These are phyloP conservation scores for Darevskia mixta DNA, from an alignment of 2,797 vertebrate species.

Conservation along the genomic window DNA sequence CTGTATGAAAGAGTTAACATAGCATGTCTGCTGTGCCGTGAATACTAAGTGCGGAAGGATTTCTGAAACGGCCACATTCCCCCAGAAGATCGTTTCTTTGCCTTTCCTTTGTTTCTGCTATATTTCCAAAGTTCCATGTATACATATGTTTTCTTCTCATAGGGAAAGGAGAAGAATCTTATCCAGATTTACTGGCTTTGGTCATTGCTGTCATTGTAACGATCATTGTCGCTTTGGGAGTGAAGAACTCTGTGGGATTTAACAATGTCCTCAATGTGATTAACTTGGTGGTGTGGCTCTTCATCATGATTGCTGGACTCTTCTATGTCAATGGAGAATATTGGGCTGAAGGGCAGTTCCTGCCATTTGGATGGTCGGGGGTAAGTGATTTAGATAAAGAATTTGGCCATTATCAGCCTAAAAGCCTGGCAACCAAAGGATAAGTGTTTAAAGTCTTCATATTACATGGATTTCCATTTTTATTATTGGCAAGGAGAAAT, in stretches of 20 bases:
- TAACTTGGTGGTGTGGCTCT: slow-evolving; percentile 93
- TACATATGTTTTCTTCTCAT: slow-evolving; percentile 64
- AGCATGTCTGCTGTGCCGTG: not conserved
- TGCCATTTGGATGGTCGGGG: slow-evolving; percentile 97
- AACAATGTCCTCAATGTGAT: slow-evolving; percentile 94
- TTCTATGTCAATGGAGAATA: slow-evolving; percentile 90
- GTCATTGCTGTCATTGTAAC: slow-evolving; percentile 92
- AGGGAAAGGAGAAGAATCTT: slow-evolving; percentile 96
- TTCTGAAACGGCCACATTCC: not conserved
- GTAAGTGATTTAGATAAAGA: slow-evolving; percentile 78
- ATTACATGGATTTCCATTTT: not conserved
- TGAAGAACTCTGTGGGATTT: slow-evolving; percentile 93
- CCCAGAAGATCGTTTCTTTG: not conserved
- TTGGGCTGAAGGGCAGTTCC: slow-evolving; percentile 91
- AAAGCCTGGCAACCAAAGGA: not conserved
- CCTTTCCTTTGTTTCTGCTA: not conserved
- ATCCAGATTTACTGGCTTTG: slow-evolving; percentile 92
- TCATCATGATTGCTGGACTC: slow-evolving; percentile 92
- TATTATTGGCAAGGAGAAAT: not conserved
- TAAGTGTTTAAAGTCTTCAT: not conserved
- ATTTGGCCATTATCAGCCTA: accelerated
- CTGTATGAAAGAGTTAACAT: not conserved
- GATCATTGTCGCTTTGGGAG: slow-evolving; percentile 88
- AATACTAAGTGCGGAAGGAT: not conserved
- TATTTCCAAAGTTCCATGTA: not conserved